Base-by-base conservation (phyloP, 2,888 invertebrate genomes). In the Epinotia nisella region DNA sequence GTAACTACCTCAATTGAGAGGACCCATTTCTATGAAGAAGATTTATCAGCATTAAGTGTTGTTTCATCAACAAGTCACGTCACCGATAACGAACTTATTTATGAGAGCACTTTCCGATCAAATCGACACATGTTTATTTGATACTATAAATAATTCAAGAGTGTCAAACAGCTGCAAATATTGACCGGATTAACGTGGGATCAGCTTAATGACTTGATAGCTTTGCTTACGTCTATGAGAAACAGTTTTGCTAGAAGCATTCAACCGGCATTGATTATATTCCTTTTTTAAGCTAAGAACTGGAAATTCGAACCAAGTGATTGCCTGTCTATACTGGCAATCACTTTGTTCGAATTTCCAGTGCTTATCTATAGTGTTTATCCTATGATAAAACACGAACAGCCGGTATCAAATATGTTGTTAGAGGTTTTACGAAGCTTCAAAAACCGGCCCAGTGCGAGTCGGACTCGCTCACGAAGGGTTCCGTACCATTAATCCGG, bases 361-460 rank as follows among this genome's bases (percentile, higher is more conserved):
- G n/a, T n/a, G n/a, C n/a, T n/a, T n/a, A n/a, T n/a, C n/a, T n/a
- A n/a, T n/a, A n/a, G n/a, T n/a, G n/a, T n/a, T n/a, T n/a, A n/a
- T n/a, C n/a, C n/a, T n/a, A n/a, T n/a, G n/a, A n/a, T n/a, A 51
- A 51, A 51, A 51, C 49, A 51, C 49, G 49, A 51, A 51, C 49
- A 51, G 49, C 49, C n/a, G 49, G 49, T 51, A 51, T 51, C 49
- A 51, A 51, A 51, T 51, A 51, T 51, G 49, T 51, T n/a, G 49
- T 51, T n/a, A 51, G 49, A 51, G 49, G 49, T 51, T 51, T 51
- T 51, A 45, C 45, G 45, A 45, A 45, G 45, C 45, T 45, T 45
- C 13, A 45, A 45, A 15, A 45, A n/a, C n/a, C n/a, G n/a, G n/a
- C n/a, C n/a, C n/a, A n/a, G n/a, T n/a, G n/a, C n/a, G n/a, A n/a